Base-by-base conservation (phyloP, 2,888 invertebrate species). In the Eurytoma adleriae region DNA sequence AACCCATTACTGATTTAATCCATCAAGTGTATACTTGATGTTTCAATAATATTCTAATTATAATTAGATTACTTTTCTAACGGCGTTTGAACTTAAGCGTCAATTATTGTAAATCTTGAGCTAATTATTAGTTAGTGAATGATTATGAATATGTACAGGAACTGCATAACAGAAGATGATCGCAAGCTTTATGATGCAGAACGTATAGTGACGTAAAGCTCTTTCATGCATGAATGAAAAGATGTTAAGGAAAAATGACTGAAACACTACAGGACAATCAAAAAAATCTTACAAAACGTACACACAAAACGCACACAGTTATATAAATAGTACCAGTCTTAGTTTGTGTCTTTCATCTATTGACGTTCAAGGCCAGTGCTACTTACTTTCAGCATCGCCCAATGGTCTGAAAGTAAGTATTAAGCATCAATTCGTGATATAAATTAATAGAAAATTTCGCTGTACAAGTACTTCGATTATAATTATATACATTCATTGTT, bases 321-420 rank as follows among this genome's bases (percentile, higher is more conserved):
- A 67, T 10, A 40, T 40, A 40, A 50, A 71, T 57, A 48, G 67
- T 76, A 74, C 61, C 66, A 79, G 50, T 75, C 64, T 75, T 54
- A 77, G 12, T 72, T 80, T 13, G 77, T 64, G n/a, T 56, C 56
- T 79, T 64, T 30, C 52, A n/a, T 57, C 40, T 62, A 56, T 64
- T 18, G 30, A 67, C 2, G 48, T 20, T 71, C 27, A 69, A 20
- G 61, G 64, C 27, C 62, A 59, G 68, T 67, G 24, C 69, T 77
- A 77, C 82, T 82, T 79, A 82, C 79, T 82, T 82, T 79, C 79
- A 79, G 79, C 24, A 52, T 59, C 68, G 24, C 62, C 72, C 54
- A 79, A 27, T 72, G 74, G 67, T 77, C 79, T 80, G 74, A 74
- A 78, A 82, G 70, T 78, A 82, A 77, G 79, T 82, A 79, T 66